Evolutionary conservation across 1,140 invertebrate species (phyloP).

Genomic region (Cepaea nemoralis): DNA sequence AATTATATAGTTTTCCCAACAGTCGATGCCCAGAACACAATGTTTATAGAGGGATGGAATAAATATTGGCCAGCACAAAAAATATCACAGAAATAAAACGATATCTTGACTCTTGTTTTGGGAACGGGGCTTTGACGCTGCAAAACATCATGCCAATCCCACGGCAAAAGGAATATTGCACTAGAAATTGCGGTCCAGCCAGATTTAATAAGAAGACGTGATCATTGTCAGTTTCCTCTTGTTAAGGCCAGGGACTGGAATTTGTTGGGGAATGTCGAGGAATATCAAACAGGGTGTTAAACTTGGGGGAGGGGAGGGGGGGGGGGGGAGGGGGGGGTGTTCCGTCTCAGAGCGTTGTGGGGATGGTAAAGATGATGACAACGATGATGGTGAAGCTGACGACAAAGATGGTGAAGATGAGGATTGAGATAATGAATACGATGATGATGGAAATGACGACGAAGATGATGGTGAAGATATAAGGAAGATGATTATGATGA

Average conservation of each 20-base stretch:
- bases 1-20: constrained; percentile 8
- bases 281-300: background rate
- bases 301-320: background rate
- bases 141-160: constrained; percentile 4
- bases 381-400: too few relatives aligned
- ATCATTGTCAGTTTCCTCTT: background rate
- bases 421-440: too few relatives aligned
- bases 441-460: too few relatives aligned
- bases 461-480: too few relatives aligned
- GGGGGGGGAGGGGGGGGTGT: too few relatives aligned
- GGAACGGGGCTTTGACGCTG: background rate
- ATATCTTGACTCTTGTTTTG: constrained; percentile 1
- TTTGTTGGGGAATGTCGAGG: background rate
- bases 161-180: background rate
- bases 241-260: background rate
- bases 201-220: background rate
- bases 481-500: too few relatives aligned
- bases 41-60: background rate
- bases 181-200: constrained; percentile 8
- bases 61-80: background rate
- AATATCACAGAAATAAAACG: background rate
- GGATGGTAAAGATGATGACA: too few relatives aligned
- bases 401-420: too few relatives aligned
- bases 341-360: too few relatives aligned
- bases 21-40: background rate